Evolutionary conservation across 2,888 invertebrate genomes (phyloP), one percentile per base, ranked within the genome.

Genomic region (Axea sp.): DNA sequence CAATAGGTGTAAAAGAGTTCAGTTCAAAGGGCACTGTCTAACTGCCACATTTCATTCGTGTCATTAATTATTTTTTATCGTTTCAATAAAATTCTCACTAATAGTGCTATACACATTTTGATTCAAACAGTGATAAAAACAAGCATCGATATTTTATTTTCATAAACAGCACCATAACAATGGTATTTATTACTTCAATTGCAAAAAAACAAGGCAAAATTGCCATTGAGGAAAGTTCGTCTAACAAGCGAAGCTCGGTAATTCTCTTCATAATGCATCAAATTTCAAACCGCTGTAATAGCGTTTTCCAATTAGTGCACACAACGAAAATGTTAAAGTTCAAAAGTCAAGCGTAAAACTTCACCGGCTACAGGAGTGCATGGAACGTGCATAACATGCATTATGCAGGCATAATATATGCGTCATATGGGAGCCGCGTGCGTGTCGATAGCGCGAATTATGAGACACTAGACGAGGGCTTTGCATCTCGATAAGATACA

Each of bases 401-500:
- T 43, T 51, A 41, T 39, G 45, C 41, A 28, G 33, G 31, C 49
- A 45, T 35, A 55, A 55, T 51, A 35, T 26, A 28, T 11, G 19
- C 17, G 14, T 8, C 31, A 43, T 43, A 41, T 19, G 43, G 26
- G 7, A 3, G 43, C 37, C 17, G 43, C 45, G 51, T 55, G 53
- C 65, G 37, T 57, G 67, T 30, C 37, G 57, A 57, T 67, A 49
- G 11, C 22, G 12, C 47, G 22, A 60, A 69, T 60, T 35, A 60
- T 14, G 41, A 65, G 65, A 51, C 53, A 19, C 15, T 33, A 64
- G 24, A 12, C 28, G 43, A 28, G 57, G 59, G 45, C 30, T 41
- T 30, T 60, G 53, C 49, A 45, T 69, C 69, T 24, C 59, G 69
- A 69, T 69, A 69, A 69, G 53, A 53, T 31, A 9, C 45, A 45